Evolutionary conservation across 2,113 vertebrate genomes (phyloP), one percentile per base, ranked within the genome.

Genomic region (Pavo muticus): DNA sequence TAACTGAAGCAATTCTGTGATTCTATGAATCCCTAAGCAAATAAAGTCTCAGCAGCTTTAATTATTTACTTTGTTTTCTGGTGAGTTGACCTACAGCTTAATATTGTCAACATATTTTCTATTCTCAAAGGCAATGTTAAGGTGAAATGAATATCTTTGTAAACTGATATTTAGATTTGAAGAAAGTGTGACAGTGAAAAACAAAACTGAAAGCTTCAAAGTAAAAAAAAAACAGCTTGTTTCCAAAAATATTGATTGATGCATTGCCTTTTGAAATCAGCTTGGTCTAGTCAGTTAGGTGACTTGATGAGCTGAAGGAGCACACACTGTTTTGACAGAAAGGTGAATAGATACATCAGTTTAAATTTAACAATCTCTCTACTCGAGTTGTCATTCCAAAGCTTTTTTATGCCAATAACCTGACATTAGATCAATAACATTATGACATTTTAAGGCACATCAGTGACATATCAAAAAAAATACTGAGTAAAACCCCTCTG

Each of bases 341-440:
- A 94, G 57, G 84, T 52, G 95, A 92, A 92, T 44, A 57, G 25
- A 64, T 19, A 40, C 42, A 92, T 92, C 91, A 81, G 73, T 84
- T 96, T 65, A 93, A 94, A 95, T 95, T 81, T 92, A 96, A 87
- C 73, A 93, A 92, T 92, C 91, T 44, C 39, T 92, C 77, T 71
- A 88, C 84, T 94, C 76, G 13, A 64, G 57, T 27, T 95, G 84
- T 91, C 94, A 93, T 93, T 92, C 54, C 65, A 81, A 93, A 88
- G 76, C 80, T 84, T 95, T 87, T 73, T 88, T 72, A 81, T 39
- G 57, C 76, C 61, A 37, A 81, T n/a, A 69, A 72, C 61, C 70
- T 71, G 86, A 88, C 65, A 12, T 68, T 18, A 56, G 70, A 93
- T 93, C 92, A 90, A 96, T 96, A 78, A 47, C 57, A 78, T 90